Conservation (phyloP, 1,140 invertebrate genomes). For the Cotesia vestalis region DNA sequence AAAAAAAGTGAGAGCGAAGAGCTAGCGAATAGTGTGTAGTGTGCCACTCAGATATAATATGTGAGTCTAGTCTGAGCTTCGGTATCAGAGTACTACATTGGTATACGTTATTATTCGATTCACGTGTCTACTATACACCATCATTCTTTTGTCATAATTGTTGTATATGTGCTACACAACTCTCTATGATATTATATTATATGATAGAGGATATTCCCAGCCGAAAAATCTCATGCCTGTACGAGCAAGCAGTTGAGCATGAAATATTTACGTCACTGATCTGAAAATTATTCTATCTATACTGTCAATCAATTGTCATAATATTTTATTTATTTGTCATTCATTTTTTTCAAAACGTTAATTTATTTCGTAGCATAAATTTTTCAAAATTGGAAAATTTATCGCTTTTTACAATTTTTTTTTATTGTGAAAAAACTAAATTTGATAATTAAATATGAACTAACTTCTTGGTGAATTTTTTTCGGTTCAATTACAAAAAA, state of each 20-base stretch:
- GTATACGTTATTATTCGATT: conserved; percentile 18
- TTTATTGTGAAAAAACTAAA: too few species aligned
- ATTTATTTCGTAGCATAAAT: not conserved
- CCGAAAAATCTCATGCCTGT: conserved; percentile 48
- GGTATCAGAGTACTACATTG: too few species aligned
- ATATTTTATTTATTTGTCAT: not conserved
- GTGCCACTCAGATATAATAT: too few species aligned
- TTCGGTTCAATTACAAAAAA: too few species aligned
- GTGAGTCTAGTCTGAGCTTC: not conserved
- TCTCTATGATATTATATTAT: not conserved
- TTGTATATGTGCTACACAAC: conserved; percentile 30
- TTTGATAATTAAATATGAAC: too few species aligned
- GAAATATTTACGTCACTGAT: conserved; percentile 16
- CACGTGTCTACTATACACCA: conserved; percentile 14
- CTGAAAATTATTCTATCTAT: not conserved
- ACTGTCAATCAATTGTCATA: conserved; percentile 20
- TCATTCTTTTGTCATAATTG: conserved; percentile 47
- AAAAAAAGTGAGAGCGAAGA: conserved; percentile 21
- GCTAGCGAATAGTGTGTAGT: conserved; percentile 11
- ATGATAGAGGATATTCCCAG: conserved; percentile 29
- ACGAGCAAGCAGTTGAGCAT: conserved; percentile 26
- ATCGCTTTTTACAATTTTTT: not conserved
- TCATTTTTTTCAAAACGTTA: not conserved
- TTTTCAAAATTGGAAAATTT: not conserved
- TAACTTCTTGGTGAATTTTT: too few species aligned